Evolutionary conservation across 2,888 invertebrate species (phyloP).

Genomic region (Agriopis marginaria): DNA sequence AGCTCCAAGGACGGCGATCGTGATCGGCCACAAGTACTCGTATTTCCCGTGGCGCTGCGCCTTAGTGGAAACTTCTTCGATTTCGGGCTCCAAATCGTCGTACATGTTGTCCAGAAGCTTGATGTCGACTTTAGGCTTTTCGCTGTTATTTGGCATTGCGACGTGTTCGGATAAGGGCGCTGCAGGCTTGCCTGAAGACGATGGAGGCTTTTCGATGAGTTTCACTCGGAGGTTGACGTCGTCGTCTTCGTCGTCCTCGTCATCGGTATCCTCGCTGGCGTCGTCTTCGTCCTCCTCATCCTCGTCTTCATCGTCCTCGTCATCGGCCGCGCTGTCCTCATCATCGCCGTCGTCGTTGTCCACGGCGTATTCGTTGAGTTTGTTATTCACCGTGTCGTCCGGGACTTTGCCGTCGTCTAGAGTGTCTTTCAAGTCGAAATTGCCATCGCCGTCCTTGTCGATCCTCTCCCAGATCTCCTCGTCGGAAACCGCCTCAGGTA

Average conservation of each 20-base stretch:
- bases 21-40: conserved; percentile 85
- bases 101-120: conserved; percentile 69
- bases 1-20: conserved; percentile 86
- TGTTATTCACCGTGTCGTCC: conserved; percentile 53
- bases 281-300: conserved; percentile 59
- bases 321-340: conserved; percentile 70
- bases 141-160: conserved; percentile 28
- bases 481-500: conserved; percentile 68
- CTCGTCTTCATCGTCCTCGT: conserved; percentile 53
- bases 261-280: conserved; percentile 54
- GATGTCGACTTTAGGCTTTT: conserved; percentile 66
- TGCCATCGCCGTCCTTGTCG: conserved; percentile 71
- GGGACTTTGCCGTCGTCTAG: conserved; percentile 75
- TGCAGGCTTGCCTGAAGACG: conserved; percentile 20
- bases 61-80: conserved; percentile 67
- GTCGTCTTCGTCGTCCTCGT: conserved; percentile 62
- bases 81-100: conserved; percentile 66
- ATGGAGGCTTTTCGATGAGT: conserved; percentile 65
- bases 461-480: conserved; percentile 83
- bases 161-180: conserved; percentile 41
- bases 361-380: conserved; percentile 50
- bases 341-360: conserved; percentile 69
- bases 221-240: conserved; percentile 76
- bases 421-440: conserved; percentile 77
- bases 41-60: conserved; percentile 78